Base-by-base conservation (phyloP, 2,797 vertebrate species). In the Nothura maculosa region DNA sequence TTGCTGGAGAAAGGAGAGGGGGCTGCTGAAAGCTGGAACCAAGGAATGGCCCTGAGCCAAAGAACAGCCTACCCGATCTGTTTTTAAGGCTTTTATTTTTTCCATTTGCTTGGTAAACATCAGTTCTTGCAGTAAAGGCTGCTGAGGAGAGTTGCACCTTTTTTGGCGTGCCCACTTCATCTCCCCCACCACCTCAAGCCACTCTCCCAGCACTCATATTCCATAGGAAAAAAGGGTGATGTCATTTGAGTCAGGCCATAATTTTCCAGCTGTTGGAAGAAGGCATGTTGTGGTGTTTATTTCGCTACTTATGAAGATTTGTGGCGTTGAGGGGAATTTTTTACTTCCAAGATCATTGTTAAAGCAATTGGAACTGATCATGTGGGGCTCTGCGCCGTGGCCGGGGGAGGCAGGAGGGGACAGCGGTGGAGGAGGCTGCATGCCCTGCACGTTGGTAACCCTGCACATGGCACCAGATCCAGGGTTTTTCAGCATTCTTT, bases 251-350 rank as follows among this genome's bases (percentile, higher is more conserved):
- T 73, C 66, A 80, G 92, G 84, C 91, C 88, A 92, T 96, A 92
- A 96, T 93, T 97, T 96, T 82, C 94, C 93, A 96, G 94, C 95
- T 96, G 93, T 92, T 96, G 85, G 89, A 90, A 89, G 90, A 95
- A 94, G 83, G 85, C 91, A 83, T 74, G 28, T 83, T 90, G 72
- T 93, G 85, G 89, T 96, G 89, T 93, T 96, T 96, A 93, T 96
- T 97, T 94, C 34, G 4, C 78, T 95, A 43, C 94, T 92, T 96
- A 93, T 27, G 72, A 96, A 97, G 94, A 96, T 95, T 94, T 92
- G 91, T 96, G 93, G 76, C 84, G 61, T 87, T 75, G 48, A 89
- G 82, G 85, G 91, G 95, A 94, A 95, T 95, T 64, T 67, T 95
- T 96, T 91, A 82, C 95, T 93, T 95, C 85, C 89, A 93, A 96